Conservation (phyloP, 2,113 vertebrate genomes). For the Albula glossodonta region DNA sequence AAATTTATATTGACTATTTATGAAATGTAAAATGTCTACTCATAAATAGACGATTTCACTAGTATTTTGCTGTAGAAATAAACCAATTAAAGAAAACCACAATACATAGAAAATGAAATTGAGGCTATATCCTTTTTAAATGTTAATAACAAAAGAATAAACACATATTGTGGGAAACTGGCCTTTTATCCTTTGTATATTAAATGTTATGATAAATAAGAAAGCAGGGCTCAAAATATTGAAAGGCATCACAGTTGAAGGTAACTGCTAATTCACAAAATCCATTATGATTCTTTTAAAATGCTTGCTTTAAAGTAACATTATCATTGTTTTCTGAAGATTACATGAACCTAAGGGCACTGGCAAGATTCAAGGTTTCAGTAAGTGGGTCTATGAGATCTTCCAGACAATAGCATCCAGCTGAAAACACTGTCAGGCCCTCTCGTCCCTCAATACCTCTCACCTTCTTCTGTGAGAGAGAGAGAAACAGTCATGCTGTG, state of each 20-base stretch:
- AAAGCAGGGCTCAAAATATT: background rate
- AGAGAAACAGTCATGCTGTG: slow-evolving; percentile 67
- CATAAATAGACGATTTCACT: no score
- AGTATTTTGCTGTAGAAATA: no score
- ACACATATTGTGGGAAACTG: background rate
- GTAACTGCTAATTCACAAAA: background rate
- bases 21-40: no score
- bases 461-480: slow-evolving; percentile 21
- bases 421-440: background rate
- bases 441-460: background rate
- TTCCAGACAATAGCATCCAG: background rate
- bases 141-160: background rate
- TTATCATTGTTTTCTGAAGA: background rate
- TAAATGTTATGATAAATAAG: background rate
- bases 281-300: background rate
- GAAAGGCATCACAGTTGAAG: background rate
- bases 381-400: background rate
- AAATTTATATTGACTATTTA: no score
- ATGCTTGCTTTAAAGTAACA: background rate
- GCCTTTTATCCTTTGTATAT: background rate
- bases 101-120: background rate
- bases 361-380: background rate
- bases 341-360: background rate
- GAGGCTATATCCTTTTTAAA: background rate
- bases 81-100: no score